Conservation (phyloP, 2,797 vertebrate species). For the Typhlichthys subterraneus region DNA sequence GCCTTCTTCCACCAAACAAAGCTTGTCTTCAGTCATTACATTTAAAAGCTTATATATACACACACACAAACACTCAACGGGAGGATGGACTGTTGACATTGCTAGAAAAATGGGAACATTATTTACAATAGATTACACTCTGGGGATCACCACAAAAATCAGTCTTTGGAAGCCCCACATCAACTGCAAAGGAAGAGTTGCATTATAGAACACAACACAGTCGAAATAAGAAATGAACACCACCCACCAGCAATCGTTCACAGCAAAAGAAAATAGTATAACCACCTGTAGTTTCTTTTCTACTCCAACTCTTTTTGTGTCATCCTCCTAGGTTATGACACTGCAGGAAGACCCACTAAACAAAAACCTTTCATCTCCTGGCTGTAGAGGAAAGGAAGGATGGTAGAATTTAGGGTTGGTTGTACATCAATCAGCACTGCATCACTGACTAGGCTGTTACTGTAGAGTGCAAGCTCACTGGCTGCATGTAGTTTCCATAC, state of each 20-base stretch:
- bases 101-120: conserved; percentile 52
- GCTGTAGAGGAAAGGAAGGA: conserved; percentile 18
- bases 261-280: conserved; percentile 35
- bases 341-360: conserved; percentile 19
- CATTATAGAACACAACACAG: conserved; percentile 36
- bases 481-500: conserved; percentile 45
- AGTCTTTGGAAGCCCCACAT: conserved; percentile 2
- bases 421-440: conserved; percentile 47
- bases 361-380: conserved; percentile 20
- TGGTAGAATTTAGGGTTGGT: conserved; percentile 28
- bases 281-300: conserved; percentile 54
- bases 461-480: conserved; percentile 45
- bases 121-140: conserved; percentile 65
- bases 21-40: conserved; percentile 66
- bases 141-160: conserved; percentile 28
- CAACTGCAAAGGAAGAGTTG: conserved; percentile 18
- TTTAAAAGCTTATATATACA: conserved; percentile 70
- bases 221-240: conserved; percentile 21
- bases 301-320: conserved; percentile 25
- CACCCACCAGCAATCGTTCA: neutral
- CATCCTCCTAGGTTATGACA: conserved; percentile 30
- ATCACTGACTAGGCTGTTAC: conserved; percentile 34
- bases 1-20: conserved; percentile 54
- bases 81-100: conserved; percentile 44
- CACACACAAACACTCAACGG: conserved; percentile 60